Base-by-base conservation (phyloP, 2,888 invertebrate species). In the Nowickia ferox region DNA sequence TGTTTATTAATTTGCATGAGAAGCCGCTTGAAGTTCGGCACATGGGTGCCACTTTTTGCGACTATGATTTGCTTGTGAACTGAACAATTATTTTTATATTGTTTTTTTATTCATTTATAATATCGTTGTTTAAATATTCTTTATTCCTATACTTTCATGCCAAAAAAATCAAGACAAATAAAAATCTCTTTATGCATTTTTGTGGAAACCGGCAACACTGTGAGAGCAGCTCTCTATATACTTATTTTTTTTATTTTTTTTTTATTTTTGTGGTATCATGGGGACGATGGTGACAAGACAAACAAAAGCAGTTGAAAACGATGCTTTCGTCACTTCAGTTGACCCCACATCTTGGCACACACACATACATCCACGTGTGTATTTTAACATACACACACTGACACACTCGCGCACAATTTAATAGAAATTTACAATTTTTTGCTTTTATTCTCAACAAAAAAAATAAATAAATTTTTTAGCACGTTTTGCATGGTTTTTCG, bases 311-410 rank as follows among this genome's bases (percentile, higher is more conserved):
- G 10, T 10, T 44, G 6, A 65, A 79, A 65, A 48, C 13, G 42
- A 72, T 72, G 77, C 59, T 84, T 84, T 84, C 77, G 68, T 77
- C 77, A 84, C 68, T 79, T 75, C 22, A 83, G 30, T 74, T 51
- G 51, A 61, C 38, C 44, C 9, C 44, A 51, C 44, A 57, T 22
- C 53, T 57, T 42, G 38, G 44, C 66, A 17, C 44, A 48, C 46
- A 65, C 6, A 17, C 42, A 44, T 11, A 42, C 63, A 42, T 3
- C 17, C 30, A 38, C n/a, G 10, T 13, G 2, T 30, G 6, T 30
- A 5, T 30, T 5, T 30, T 6, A 30, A 30, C 17, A 19, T 5
- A 15, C 19, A 1, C 19, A 1, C 22, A 30, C 22, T 30, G 9
- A 30, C 6, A n/a, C 19, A 19, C 1, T 46, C 48, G 8, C 53